Evolutionary conservation across 2,113 vertebrate species (phyloP).

Genomic region (Indicator indicator): DNA sequence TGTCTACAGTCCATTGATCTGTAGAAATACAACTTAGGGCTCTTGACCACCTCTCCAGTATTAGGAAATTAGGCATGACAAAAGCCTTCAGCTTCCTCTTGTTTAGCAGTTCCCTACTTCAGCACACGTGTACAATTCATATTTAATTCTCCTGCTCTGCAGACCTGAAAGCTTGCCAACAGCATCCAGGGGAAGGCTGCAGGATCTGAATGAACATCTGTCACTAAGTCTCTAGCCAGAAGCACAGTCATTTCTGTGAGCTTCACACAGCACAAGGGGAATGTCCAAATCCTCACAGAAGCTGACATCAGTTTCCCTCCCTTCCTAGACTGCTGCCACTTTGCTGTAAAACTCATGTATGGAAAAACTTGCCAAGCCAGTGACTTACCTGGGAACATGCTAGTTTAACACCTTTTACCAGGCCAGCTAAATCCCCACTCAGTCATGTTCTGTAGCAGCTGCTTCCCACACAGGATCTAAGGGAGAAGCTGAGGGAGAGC

Average conservation of each 20-base stretch:
- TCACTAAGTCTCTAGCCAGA: background rate
- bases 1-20: background rate
- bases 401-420: background rate
- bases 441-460: background rate
- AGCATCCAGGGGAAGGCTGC: background rate
- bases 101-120: background rate
- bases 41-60: background rate
- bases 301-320: background rate
- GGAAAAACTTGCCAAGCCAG: background rate
- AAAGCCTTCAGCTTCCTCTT: background rate
- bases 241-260: background rate
- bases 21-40: background rate
- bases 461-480: background rate
- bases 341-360: background rate
- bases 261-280: background rate
- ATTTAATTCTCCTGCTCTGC: background rate
- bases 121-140: background rate
- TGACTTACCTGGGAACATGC: background rate
- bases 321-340: background rate
- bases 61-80: background rate
- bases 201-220: background rate
- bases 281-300: background rate
- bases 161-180: background rate
- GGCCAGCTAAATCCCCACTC: background rate
- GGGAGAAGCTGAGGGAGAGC: background rate